Evolutionary conservation across 2,888 invertebrate genomes (phyloP).

Genomic region (Keiferia lycopersicella): DNA sequence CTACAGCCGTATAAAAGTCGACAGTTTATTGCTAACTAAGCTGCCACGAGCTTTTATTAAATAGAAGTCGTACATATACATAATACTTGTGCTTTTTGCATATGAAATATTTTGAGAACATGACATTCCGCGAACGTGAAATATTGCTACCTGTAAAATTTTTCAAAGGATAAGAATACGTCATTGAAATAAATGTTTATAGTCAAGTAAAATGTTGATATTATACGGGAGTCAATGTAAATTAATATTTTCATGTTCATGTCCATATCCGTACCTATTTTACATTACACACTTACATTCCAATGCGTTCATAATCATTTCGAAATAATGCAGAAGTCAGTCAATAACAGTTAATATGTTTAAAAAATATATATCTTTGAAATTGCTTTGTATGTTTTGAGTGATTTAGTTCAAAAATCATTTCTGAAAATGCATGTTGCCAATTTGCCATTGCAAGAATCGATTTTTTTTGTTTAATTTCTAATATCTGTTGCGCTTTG

Average conservation of each 20-base stretch:
- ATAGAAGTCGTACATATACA: too few relatives aligned
- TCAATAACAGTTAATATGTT: constrained; percentile 45
- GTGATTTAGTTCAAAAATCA: neutral
- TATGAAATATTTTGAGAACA: too few relatives aligned
- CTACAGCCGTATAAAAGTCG: too few relatives aligned
- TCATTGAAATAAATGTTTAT: too few relatives aligned
- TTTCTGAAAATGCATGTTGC: neutral
- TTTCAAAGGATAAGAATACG: too few relatives aligned
- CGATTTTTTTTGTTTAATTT: neutral
- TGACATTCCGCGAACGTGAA: too few relatives aligned
- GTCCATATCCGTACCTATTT: neutral
- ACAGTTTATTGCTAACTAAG: too few relatives aligned
- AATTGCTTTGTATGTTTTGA: constrained; percentile 7
- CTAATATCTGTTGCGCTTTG: neutral
- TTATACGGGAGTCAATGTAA: neutral
- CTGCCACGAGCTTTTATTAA: too few relatives aligned
- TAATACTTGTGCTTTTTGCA: too few relatives aligned
- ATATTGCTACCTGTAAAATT: too few relatives aligned
- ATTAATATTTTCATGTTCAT: neutral
- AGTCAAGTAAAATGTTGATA: neutral
- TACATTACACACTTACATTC: neutral
- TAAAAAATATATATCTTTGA: neutral
- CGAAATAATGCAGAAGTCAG: constrained; percentile 62
- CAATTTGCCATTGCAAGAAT: neutral
- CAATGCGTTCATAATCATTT: constrained; percentile 2